Conservation (phyloP, 1,140 invertebrate species). For the Scaptomyza montana region DNA sequence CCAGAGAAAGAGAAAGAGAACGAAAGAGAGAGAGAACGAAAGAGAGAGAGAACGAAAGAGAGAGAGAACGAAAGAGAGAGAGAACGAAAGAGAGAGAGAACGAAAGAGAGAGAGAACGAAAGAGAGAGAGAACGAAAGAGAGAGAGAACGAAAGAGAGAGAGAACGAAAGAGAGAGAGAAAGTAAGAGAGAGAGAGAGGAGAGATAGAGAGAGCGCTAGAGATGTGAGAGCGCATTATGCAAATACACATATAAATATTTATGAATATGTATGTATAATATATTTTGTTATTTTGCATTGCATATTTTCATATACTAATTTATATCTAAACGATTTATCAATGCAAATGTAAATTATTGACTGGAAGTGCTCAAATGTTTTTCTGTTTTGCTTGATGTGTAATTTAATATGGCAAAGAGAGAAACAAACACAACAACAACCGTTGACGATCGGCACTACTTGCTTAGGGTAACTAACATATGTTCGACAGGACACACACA, state of each 20-base stretch:
- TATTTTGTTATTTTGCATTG: neutral
- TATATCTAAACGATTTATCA: conserved; percentile 32
- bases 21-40: neutral
- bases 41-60: neutral
- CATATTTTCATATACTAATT: neutral
- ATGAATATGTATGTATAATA: neutral
- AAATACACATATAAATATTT: too few relatives aligned
- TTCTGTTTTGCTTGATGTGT: conserved; percentile 18
- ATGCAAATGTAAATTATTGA: conserved; percentile 13
- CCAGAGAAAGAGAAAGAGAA: neutral
- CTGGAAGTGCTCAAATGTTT: neutral
- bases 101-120: too few relatives aligned
- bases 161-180: too few relatives aligned
- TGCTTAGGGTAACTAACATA: conserved; percentile 44
- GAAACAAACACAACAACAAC: conserved; percentile 7
- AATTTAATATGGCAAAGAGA: conserved; percentile 35
- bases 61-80: neutral
- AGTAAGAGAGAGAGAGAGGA: neutral
- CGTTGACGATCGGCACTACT: conserved; percentile 32
- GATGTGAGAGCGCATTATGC: too few relatives aligned
- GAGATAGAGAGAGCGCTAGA: neutral
- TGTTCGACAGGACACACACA: conserved; percentile 41
- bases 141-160: too few relatives aligned
- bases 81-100: too few relatives aligned
- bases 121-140: too few relatives aligned